Base-by-base conservation (phyloP, 2,888 invertebrate genomes). In the Netelia fuscicornis region DNA sequence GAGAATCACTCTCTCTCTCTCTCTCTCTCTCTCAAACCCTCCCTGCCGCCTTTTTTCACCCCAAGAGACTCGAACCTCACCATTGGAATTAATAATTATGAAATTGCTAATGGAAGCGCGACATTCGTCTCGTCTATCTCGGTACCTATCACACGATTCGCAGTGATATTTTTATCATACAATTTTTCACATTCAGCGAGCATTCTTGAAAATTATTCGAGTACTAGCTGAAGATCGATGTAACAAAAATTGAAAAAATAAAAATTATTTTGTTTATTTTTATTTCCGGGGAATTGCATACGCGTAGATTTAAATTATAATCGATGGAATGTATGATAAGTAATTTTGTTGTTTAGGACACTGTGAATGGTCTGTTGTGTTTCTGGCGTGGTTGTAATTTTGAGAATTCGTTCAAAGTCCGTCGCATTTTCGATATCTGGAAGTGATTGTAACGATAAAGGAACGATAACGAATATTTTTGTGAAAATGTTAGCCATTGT, bases 91-190 rank as follows among this genome's bases (percentile, higher is more conserved):
- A 87, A 89, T 91, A 91, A 91, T 91, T 90, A 91, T 86, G 89
- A 92, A 92, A 92, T 92, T 91, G 91, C 91, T 92, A 92, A 92
- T 91, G 92, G 91, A 89, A 88, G 68, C 81, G 52, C 68, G 54
- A 13, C 42, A 52, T 25, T 54, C 65, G 13, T 65, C 37, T 76
- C 65, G 65, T 48, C 13, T 70, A 17, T 58, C 58, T 20, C n/a
- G 1, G 56, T 9, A 56, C 17, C 8, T 56, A 56, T 1, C 13
- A 1, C n/a, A 48, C n/a, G 52, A 56, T 44, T n/a, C 71, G 72
- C 17, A 17, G 65, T 56, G 37, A 17, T 13, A 13, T 58, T 70
- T 79, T 25, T 71, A 11, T 70, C 56, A 54, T 70, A 67, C 67
- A 20, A 17, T 20, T 58, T 9, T 6, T 37, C 37, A 8, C 37